Percentiles rank a stretch among this genome's conserved stretches.
These are phyloP conservation scores for Patella ulyssiponensis DNA, from an alignment of 2,888 invertebrate genomes.

Conservation along the genomic window DNA sequence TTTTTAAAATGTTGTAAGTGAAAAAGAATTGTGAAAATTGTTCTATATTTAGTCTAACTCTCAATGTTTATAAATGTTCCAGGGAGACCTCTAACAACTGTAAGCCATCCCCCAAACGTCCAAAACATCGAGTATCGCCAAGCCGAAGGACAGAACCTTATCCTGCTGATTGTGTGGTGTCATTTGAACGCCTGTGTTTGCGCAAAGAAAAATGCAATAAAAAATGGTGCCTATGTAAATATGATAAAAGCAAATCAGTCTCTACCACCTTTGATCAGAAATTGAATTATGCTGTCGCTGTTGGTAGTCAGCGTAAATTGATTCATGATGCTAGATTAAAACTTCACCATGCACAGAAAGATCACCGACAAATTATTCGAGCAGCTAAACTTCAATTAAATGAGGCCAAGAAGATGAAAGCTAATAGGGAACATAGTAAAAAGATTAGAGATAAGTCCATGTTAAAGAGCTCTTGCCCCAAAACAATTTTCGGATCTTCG, in stretches of 20 bases:
- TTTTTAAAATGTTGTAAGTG: no score
- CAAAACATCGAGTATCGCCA: neutral
- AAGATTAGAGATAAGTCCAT: neutral
- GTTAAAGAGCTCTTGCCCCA: neutral
- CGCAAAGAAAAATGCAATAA: constrained; percentile 50
- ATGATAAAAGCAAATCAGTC: constrained; percentile 7
- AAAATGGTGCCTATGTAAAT: constrained; percentile 47
- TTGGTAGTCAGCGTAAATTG: constrained; percentile 43
- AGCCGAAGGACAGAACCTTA: constrained; percentile 45
- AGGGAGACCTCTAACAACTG: no score
- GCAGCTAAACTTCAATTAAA: constrained; percentile 56
- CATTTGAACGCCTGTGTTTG: constrained; percentile 54
- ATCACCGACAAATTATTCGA: constrained; percentile 56
- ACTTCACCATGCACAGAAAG: constrained; percentile 56
- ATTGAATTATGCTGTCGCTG: constrained; percentile 49
- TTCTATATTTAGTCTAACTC: no score
- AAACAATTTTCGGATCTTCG: constrained; percentile 14
- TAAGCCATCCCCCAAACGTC: neutral
- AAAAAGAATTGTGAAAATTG: no score
- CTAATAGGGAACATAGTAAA: neutral
- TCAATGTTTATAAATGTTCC: no score
- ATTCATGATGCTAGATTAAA: constrained; percentile 59
- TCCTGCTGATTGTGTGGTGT: constrained; percentile 48
- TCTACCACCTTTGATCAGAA: constrained; percentile 32
- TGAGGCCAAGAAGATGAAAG: constrained; percentile 6